A percentile compares a stretch with the other conserved stretches of the same genome.
These are phyloP conservation scores for Gopherus flavomarginatus DNA, from an alignment of 2,113 vertebrate species.

Conservation along the genomic window DNA sequence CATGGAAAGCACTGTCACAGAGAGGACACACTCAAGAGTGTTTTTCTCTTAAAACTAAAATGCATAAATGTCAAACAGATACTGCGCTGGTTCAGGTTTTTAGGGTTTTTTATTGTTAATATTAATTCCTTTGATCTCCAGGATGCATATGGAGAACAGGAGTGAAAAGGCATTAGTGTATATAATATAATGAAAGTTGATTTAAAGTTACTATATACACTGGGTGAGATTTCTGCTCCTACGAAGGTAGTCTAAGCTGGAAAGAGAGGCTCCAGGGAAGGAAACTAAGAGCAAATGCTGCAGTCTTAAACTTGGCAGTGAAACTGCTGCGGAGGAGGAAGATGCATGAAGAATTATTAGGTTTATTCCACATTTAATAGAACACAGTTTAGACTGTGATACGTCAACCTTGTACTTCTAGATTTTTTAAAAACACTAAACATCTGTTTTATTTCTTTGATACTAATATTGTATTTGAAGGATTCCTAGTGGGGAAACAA, in stretches of 20 bases:
- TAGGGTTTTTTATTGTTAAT: not conserved
- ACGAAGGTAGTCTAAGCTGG: not conserved
- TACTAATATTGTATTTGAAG: not conserved
- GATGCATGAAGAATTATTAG: not conserved
- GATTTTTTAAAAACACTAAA: not conserved
- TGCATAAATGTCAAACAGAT: accelerated
- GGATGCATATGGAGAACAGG: not conserved
- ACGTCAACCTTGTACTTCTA: accelerated
- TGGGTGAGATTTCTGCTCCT: accelerated
- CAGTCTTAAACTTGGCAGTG: slow-evolving; percentile 5
- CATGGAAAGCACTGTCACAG: accelerated
- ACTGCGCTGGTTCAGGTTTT: accelerated
- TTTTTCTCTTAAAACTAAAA: not conserved
- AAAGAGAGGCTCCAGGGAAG: not conserved
- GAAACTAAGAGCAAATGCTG: not conserved
- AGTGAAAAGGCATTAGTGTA: accelerated
- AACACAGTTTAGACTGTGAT: accelerated
- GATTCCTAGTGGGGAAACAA: not conserved
- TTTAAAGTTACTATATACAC: accelerated
- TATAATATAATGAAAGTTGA: accelerated
- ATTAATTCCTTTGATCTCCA: not conserved
- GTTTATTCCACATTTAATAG: accelerated
- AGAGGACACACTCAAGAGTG: not conserved
- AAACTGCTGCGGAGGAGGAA: not conserved
- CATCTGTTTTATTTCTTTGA: not conserved